phyloP scores from a whole-genome alignment of 1,140 invertebrate genomes.

The Nebria ingens region DNA sequence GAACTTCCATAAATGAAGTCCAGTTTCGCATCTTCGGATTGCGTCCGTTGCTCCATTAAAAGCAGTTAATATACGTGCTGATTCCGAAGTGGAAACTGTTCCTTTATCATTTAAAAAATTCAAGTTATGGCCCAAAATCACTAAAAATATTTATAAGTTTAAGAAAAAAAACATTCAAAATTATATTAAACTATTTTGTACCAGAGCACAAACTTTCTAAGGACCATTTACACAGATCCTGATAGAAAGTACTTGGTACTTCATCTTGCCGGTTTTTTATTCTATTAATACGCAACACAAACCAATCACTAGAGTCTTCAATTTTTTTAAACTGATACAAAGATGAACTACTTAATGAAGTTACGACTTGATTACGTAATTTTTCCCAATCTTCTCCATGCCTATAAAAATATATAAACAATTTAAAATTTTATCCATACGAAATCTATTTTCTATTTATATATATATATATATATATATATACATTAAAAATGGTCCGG shows the following conservation, averaged over 20 bases:
- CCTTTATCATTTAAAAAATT: conserved; percentile 38
- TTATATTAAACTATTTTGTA: not conserved
- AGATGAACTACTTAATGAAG: conserved; percentile 37
- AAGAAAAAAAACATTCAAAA: too few species aligned
- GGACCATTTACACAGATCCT: conserved; percentile 53
- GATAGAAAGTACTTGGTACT: conserved; percentile 41
- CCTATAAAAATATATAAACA: conserved; percentile 22
- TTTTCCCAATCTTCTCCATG: conserved; percentile 46
- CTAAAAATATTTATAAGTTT: conserved; percentile 11
- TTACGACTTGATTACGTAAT: conserved; percentile 37
- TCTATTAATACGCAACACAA: conserved; percentile 31
- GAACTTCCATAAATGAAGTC: conserved; percentile 56
- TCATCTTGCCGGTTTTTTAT: conserved; percentile 51
- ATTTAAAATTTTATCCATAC: conserved; percentile 6
- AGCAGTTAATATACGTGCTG: conserved; percentile 46
- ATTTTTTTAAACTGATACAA: conserved; percentile 31
- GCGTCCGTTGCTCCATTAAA: conserved; percentile 47
- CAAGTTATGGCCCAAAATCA: conserved; percentile 26
- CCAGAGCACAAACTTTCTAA: conserved; percentile 49
- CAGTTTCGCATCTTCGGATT: conserved; percentile 48
- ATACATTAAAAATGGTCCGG: conserved; percentile 46
- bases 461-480: not conserved
- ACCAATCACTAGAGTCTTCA: conserved; percentile 36
- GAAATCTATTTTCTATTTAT: not conserved
- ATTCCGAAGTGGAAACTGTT: conserved; percentile 38